Base-by-base conservation (phyloP, 2,888 invertebrate genomes). In the Leistus spinibarbis region DNA sequence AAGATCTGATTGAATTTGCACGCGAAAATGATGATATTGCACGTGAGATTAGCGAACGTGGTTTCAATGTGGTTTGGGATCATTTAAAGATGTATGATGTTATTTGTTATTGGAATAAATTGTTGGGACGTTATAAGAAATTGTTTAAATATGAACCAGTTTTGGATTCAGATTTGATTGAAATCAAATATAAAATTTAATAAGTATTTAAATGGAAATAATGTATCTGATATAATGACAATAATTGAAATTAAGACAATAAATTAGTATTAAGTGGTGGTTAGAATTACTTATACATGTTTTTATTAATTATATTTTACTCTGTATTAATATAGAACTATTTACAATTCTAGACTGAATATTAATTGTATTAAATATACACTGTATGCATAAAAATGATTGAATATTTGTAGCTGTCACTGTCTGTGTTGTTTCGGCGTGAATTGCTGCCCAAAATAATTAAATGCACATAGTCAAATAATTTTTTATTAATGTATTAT, bases 71-170 rank as follows among this genome's bases (percentile, higher is more conserved):
- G 82, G 92, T 98, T 81, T 92, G 92, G 91, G 88, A 95, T 72
- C 91, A 95, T 86, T 88, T 98, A 75, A 90, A 90, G 79, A 91
- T 96, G 88, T 89, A 91, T 72, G 94, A 97, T 85, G 89, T 98
- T 0, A 88, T 88, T 78, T 96, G 96, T 82, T 98, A 96, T 84
- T 98, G 98, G 98, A 89, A 87, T 78, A 90, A 89, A 78, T 86
- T 98, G 73, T 85, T 98, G 5, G 89, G 88, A 76, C 87, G 88
- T 79, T 98, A 97, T 85, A 87, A 91, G 1, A 91, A 91, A 81
- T 86, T 96, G 62, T 82, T 96, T 5, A 91, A 88, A 67, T 96
- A 91, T 83, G 86, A 90, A 78, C 89, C 93, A 7, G 83, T 84
- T 23, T 85, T 87, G 79, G 91, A 93, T 82, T 79, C 84, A n/a